Base-by-base conservation (phyloP, 2,113 vertebrate genomes). In the Silurus asotus region DNA sequence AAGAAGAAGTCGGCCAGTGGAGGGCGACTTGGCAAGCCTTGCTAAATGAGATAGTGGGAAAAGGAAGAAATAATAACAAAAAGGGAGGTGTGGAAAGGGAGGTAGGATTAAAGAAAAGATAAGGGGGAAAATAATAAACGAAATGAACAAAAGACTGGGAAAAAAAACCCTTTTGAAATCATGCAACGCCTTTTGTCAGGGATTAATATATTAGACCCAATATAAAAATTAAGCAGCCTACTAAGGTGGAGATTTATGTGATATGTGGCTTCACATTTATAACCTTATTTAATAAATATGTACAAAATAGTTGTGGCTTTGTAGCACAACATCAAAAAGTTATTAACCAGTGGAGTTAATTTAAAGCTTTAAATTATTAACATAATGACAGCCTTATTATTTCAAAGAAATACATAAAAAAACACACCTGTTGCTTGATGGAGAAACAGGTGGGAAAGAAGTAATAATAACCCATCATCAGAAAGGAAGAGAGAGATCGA, bases 51-150 rank as follows among this genome's bases (percentile, higher is more conserved):
- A 53, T 48, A 59, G 83, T 92, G 85, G 69, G 65, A 55, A 85
- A 88, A 88, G 91, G 37, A 79, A 45, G 4, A 37, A 55, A 77
- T 76, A 23, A 48, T 58, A 56, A 51, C 89, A 86, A 88, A 89
- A 84, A 85, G 89, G 87, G 87, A 20, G 51, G 65, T 4, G 48
- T 67, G 64, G 49, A 82, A 82, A 82, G 8, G 11, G 64, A 51
- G 70, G 81, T 1, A 20, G 17, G 45, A 51, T 86, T 79, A 82
- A n/a, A 83, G 64, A 11, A 11, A 61, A 28, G 67, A 65, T 76
- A 49, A 20, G 15, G 48, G 9, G 76, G 70, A 64, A 48, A n/a
- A 64, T 79, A 80, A 76, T 83, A 55, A 70, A n/a, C 25, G 37
- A 78, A 55, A 55, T 53, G 20, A 55, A 76, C 23, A 51, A 74